These are phyloP conservation scores for Babylonia areolata DNA, from an alignment of 1,140 invertebrate species.

Conservation along the genomic window DNA sequence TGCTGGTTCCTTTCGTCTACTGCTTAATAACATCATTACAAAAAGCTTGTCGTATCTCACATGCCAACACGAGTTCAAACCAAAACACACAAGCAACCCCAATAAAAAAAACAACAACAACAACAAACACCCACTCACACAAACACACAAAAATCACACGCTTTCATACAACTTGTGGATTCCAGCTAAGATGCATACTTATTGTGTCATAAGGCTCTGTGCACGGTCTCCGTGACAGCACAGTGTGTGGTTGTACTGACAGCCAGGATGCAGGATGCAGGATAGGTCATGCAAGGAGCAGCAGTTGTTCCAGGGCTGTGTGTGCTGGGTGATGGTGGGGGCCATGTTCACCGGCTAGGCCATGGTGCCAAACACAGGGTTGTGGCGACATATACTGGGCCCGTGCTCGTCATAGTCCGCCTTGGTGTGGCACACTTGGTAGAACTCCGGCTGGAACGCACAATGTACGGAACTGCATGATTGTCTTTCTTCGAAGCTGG, in stretches of 20 bases:
- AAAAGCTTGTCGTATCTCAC: too few species aligned
- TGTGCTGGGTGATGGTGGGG: too few species aligned
- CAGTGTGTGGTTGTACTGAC: slow-evolving; percentile 4
- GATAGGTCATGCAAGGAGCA: not conserved
- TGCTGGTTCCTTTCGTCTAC: too few species aligned
- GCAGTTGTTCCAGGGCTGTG: not conserved
- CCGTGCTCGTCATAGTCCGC: slow-evolving; percentile 99
- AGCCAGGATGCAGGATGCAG: slow-evolving; percentile 25
- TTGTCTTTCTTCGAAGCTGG: too few species aligned
- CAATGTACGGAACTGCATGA: not conserved
- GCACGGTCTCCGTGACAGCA: not conserved
- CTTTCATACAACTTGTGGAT: slow-evolving; percentile 3
- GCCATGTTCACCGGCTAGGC: too few species aligned
- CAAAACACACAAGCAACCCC: not conserved
- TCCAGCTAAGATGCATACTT: slow-evolving; percentile 17
- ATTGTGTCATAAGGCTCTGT: slow-evolving; percentile 25
- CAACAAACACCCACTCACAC: not conserved
- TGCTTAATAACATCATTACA: too few species aligned
- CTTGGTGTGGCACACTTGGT: slow-evolving; percentile 99
- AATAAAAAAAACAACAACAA: too few species aligned
- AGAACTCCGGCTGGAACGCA: slow-evolving; percentile 93
- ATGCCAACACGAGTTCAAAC: too few species aligned
- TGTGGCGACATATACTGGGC: slow-evolving; percentile 99
- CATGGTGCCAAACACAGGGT: slow-evolving; percentile 99
- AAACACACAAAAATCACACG: too few species aligned